Evolutionary conservation across 1,140 invertebrate genomes (phyloP).

Genomic region (Agrypnia vestita): DNA sequence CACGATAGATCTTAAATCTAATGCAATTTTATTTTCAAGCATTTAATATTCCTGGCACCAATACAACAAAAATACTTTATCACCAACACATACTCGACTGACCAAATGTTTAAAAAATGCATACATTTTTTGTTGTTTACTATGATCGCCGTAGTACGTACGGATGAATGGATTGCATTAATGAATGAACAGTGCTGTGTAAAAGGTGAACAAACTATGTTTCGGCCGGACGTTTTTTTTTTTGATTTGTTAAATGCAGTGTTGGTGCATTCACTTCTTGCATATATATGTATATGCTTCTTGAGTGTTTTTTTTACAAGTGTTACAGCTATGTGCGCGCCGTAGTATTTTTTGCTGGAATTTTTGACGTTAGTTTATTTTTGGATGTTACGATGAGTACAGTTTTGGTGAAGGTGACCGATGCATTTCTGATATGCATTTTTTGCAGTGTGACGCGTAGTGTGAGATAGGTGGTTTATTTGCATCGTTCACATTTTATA

Average conservation of each 20-base stretch:
- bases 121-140: not conserved
- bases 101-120: not conserved
- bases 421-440: too few relatives aligned
- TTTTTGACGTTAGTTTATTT: not conserved
- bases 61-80: not conserved
- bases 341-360: not conserved
- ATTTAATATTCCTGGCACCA: not conserved
- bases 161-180: conserved; percentile 13
- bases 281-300: too few relatives aligned
- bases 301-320: conserved; percentile 1
- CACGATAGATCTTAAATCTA: too few relatives aligned
- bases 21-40: not conserved
- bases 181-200: conserved; percentile 33
- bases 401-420: conserved; percentile 13
- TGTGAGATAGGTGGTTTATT: too few relatives aligned
- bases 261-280: too few relatives aligned
- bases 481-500: too few relatives aligned
- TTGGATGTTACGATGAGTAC: not conserved
- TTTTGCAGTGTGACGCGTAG: too few relatives aligned
- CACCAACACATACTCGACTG: not conserved
- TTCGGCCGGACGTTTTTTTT: not conserved
- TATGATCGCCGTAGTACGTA: conserved; percentile 9
- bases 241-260: not conserved
- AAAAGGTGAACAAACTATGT: not conserved
- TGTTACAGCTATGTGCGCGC: not conserved